Base-by-base conservation (phyloP, 2,113 vertebrate species). In the Eulemur rufifrons region DNA sequence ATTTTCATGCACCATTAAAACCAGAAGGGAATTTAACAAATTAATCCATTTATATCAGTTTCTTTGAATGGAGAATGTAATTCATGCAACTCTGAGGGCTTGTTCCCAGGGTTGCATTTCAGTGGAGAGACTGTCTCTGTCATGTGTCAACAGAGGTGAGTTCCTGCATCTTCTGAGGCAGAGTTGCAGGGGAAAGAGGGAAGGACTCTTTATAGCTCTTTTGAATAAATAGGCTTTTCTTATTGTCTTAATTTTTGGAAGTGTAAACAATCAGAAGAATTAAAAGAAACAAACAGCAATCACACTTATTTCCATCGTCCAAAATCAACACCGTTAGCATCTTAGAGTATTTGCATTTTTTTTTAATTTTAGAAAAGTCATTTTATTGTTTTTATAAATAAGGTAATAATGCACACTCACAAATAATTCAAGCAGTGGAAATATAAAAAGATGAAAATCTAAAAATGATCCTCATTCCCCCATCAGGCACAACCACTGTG, bases 401-500 rank as follows among this genome's bases (percentile, higher is more conserved):
- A 32, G 25, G 27, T 66, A 63, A 42, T 45, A 39, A 42, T 5
- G 17, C 15, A 2, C 13, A 45, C 20, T 86, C 21, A 63, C 14
- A 50, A 69, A 73, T 47, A 82, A 45, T 34, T 64, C 17, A 73
- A 81, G 59, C 21, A 54, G 42, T 9, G 15, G 47, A 59, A 82
- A 39, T 27, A 47, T 12, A 50, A 47, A 29, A 45, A 3, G 25
- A 45, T 47, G 13, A 15, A 42, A 42, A 39, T 54, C 63, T 45
- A 54, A 29, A 80, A 63, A 45, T 83, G 12, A n/a, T 8, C 29
- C 54, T 27, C 2, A 6, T 15, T 34, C 20, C 45, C 7, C 21
- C 42, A 8, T 27, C 25, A 52, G 27, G 27, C 10, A 0, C 1
- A 10, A 15, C 2, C 12, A 17, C 18, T 15, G 5, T 21, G 37